phyloP scores from a whole-genome alignment of 2,113 vertebrate genomes.

The Chascanopsetta lugubris region DNA sequence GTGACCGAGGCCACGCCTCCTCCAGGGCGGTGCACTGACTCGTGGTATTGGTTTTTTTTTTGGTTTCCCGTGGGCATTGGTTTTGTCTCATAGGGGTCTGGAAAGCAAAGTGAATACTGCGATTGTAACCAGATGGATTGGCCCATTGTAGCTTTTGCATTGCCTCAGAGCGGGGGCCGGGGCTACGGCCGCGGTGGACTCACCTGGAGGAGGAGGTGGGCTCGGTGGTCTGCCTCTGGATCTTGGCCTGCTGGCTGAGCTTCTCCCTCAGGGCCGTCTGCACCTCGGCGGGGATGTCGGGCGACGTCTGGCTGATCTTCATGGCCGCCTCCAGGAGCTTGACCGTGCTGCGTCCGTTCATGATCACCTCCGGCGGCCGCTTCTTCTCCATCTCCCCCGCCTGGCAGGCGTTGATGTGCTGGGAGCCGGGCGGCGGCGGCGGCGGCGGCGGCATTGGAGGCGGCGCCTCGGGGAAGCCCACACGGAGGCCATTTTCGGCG shows the following conservation, averaged over 20 bases:
- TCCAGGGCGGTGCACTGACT: slow-evolving; percentile 38
- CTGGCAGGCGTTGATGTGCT: slow-evolving; percentile 42
- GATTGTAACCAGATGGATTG: neutral
- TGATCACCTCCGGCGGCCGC: slow-evolving; percentile 79
- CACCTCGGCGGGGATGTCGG: slow-evolving; percentile 96
- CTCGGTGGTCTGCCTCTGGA: slow-evolving; percentile 97
- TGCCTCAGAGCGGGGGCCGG: neutral
- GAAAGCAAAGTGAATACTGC: neutral
- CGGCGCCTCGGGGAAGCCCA: slow-evolving; percentile 80
- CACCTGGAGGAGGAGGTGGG: slow-evolving; percentile 96
- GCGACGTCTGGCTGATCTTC: slow-evolving; percentile 99
- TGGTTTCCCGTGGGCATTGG: neutral
- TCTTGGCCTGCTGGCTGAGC: slow-evolving; percentile 89
- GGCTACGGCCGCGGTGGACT: neutral
- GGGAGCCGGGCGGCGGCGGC: slow-evolving; percentile 69
- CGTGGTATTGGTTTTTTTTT: neutral
- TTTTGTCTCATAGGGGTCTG: neutral
- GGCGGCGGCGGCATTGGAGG: too few relatives aligned
- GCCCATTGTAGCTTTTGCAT: neutral
- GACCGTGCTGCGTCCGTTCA: slow-evolving; percentile 83
- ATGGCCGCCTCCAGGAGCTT: slow-evolving; percentile 90
- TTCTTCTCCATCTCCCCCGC: slow-evolving; percentile 82
- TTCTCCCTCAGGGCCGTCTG: slow-evolving; percentile 91
- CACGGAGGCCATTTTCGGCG: slow-evolving; percentile 78
- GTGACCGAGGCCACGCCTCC: slow-evolving; percentile 42